Conservation (phyloP, 1,140 invertebrate genomes). For the Drosophila pachea region DNA sequence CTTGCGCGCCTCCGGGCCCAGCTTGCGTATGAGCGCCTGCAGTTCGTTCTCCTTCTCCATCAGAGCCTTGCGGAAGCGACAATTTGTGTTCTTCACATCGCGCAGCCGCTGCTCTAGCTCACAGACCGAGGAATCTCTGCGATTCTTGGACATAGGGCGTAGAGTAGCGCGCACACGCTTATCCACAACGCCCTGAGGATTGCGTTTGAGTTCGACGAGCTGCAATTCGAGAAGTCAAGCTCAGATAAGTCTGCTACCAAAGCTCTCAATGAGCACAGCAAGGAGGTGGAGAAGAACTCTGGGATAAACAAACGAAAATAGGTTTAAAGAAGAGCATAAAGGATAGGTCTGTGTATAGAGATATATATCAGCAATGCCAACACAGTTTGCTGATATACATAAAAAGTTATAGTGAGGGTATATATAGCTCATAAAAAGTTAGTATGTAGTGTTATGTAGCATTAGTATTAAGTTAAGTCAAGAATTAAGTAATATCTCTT, state of each 20-base stretch:
- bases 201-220: conserved; percentile 92
- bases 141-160: conserved; percentile 85
- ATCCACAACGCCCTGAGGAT: conserved; percentile 90
- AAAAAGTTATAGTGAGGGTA: conserved; percentile 6
- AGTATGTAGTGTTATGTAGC: conserved; percentile 73
- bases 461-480: conserved; percentile 39
- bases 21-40: conserved; percentile 80
- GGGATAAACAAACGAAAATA: conserved; percentile 18
- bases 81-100: conserved; percentile 88
- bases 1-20: conserved; percentile 76
- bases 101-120: conserved; percentile 89
- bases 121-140: conserved; percentile 84
- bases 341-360: conserved; percentile 10
- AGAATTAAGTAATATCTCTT: conserved; percentile 46
- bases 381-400: conserved; percentile 28
- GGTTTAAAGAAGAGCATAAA: conserved; percentile 18
- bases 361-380: conserved; percentile 16
- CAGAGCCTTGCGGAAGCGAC: conserved; percentile 87
- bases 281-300: conserved; percentile 4
- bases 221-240: conserved; percentile 77
- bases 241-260: background rate
- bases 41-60: conserved; percentile 89
- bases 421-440: conserved; percentile 43
- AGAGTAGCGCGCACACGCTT: conserved; percentile 88
- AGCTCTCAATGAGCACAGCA: conserved; percentile 3